phyloP scores from a whole-genome alignment of 2,888 invertebrate genomes.

The Nematopogon swammerdamellus region DNA sequence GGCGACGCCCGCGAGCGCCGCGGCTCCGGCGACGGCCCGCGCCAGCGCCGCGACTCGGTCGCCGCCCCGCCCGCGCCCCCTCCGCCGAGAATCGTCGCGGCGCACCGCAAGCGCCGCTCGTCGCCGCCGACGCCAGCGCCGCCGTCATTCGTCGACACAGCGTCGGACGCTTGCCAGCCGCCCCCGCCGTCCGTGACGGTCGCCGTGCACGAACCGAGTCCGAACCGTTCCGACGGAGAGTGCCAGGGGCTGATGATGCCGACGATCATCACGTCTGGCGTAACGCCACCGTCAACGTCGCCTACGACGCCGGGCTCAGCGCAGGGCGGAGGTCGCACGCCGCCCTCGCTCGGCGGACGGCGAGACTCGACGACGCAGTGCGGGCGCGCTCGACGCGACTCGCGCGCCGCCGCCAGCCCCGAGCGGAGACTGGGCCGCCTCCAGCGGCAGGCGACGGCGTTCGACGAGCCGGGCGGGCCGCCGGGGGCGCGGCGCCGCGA shows the following conservation, averaged over 20 bases:
- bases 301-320: constrained; percentile 57
- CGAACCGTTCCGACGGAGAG: constrained; percentile 55
- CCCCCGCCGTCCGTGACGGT: constrained; percentile 46
- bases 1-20: constrained; percentile 57
- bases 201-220: constrained; percentile 40
- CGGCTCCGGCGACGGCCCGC: constrained; percentile 66
- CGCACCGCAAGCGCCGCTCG: constrained; percentile 54
- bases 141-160: constrained; percentile 51
- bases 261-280: constrained; percentile 79
- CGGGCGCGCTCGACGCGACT: constrained; percentile 64
- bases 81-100: constrained; percentile 60
- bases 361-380: constrained; percentile 87
- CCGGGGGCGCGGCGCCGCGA: constrained; percentile 68
- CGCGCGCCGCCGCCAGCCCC: constrained; percentile 63
- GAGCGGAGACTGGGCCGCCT: constrained; percentile 68
- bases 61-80: constrained; percentile 48
- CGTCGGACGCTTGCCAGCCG: constrained; percentile 66
- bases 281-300: constrained; percentile 79
- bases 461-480: constrained; percentile 79
- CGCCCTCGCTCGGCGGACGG: constrained; percentile 55
- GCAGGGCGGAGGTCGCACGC: constrained; percentile 29
- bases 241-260: constrained; percentile 65
- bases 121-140: constrained; percentile 42
- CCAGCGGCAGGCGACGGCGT: constrained; percentile 84
- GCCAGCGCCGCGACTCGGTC: constrained; percentile 68